phyloP scores from a whole-genome alignment of 2,888 invertebrate genomes.

The Hydrotaea diabolus region DNA sequence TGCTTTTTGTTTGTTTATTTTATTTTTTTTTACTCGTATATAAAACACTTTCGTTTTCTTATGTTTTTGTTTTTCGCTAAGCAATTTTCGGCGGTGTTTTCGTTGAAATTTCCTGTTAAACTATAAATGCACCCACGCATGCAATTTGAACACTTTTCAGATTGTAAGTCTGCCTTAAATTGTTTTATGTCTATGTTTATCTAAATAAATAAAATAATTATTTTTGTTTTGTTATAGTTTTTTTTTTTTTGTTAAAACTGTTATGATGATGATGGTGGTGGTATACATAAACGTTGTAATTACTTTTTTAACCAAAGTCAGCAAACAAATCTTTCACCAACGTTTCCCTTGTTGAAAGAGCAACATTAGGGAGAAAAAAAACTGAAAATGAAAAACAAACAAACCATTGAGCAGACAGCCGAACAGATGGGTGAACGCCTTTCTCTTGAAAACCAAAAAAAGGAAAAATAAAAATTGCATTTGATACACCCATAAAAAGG shows the following conservation, averaged over 20 bases:
- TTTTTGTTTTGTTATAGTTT: conserved; percentile 7
- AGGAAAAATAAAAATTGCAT: not conserved
- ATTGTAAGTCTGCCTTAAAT: not conserved
- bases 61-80: conserved; percentile 6
- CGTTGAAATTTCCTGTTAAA: conserved; percentile 64
- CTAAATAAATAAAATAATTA: conserved; percentile 5
- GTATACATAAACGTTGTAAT: conserved; percentile 32
- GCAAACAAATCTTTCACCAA: conserved; percentile 33
- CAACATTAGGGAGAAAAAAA: no score
- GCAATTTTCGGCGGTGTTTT: not conserved
- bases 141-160: conserved; percentile 52
- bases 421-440: not conserved
- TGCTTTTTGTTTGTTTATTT: conserved; percentile 29
- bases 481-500: conserved; percentile 5
- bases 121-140: conserved; percentile 67
- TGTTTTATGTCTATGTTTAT: conserved; percentile 1
- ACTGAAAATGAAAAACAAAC: not conserved
- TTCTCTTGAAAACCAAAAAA: conserved; percentile 5
- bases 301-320: conserved; percentile 8
- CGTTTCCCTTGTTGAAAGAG: conserved; percentile 18
- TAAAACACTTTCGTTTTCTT: conserved; percentile 63
- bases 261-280: no score
- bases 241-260: no score
- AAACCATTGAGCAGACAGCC: not conserved
- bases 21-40: conserved; percentile 3